These are phyloP conservation scores for Dicerorhinus sumatrensis DNA, from an alignment of 2,113 vertebrate species.

Conservation along the genomic window DNA sequence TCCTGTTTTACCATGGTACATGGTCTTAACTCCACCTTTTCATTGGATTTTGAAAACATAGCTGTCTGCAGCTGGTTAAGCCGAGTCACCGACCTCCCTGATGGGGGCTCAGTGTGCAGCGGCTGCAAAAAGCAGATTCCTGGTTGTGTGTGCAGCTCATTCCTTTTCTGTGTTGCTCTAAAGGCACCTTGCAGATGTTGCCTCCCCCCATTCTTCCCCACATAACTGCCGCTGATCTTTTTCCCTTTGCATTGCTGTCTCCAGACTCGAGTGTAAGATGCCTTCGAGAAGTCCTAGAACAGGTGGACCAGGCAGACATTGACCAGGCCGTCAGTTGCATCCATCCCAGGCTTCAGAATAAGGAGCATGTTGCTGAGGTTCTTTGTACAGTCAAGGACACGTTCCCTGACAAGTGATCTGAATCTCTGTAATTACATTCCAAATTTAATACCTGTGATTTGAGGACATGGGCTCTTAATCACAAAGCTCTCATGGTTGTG, in stretches of 20 bases:
- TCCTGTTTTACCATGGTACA: background rate
- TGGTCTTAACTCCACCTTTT: background rate
- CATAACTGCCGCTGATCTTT: background rate
- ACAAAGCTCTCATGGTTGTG: background rate
- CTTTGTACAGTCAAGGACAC: background rate
- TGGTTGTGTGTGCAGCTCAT: background rate
- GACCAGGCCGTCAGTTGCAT: background rate
- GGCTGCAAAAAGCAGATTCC: background rate
- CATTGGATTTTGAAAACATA: background rate
- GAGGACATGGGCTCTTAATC: background rate
- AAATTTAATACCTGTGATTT: background rate
- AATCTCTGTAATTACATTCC: background rate
- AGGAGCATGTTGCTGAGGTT: background rate
- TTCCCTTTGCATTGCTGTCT: background rate
- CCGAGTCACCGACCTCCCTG: background rate
- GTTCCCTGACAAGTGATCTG: background rate
- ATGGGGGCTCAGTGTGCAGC: background rate
- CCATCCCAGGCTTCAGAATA: background rate
- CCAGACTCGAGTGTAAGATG: background rate
- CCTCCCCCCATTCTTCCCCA: background rate
- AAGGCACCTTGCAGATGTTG: background rate
- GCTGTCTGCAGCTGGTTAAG: background rate
- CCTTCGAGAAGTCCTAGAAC: background rate
- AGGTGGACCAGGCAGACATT: background rate
- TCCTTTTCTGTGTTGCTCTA: background rate